phyloP scores from a whole-genome alignment of 2,797 vertebrate genomes.

The Novumbra hubbsi region DNA sequence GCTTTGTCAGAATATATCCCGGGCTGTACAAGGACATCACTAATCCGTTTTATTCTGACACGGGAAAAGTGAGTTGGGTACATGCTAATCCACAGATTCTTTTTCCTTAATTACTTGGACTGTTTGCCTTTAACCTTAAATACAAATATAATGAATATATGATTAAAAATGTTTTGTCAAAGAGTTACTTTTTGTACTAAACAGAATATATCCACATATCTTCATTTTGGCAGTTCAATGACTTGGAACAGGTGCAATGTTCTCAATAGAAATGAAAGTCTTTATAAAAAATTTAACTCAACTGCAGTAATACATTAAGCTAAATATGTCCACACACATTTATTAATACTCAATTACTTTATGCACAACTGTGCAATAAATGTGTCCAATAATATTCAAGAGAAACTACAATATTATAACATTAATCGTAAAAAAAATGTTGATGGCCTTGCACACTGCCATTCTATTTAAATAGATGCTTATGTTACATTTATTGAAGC shows the following conservation, averaged over 20 bases:
- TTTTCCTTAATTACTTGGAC: neutral
- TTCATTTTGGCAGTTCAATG: neutral
- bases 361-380: neutral
- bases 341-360: slow-evolving; percentile 1
- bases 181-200: neutral
- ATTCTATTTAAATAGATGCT: neutral
- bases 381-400: neutral
- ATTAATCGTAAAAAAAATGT: neutral
- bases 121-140: neutral
- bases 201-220: neutral
- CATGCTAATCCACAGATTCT: neutral
- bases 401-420: neutral
- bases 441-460: neutral
- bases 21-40: slow-evolving; percentile 40
- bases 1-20: slow-evolving; percentile 29
- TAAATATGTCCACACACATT: slow-evolving; percentile 1
- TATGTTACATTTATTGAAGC: neutral
- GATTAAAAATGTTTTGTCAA: neutral
- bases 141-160: neutral
- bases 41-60: slow-evolving; percentile 30
- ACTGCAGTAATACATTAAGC: neutral
- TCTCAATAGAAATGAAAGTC: neutral
- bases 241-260: neutral
- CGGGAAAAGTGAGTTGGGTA: neutral
- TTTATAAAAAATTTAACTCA: neutral